phyloP scores from a whole-genome alignment of 2,113 vertebrate genomes.

The Anarrhichthys ocellatus region DNA sequence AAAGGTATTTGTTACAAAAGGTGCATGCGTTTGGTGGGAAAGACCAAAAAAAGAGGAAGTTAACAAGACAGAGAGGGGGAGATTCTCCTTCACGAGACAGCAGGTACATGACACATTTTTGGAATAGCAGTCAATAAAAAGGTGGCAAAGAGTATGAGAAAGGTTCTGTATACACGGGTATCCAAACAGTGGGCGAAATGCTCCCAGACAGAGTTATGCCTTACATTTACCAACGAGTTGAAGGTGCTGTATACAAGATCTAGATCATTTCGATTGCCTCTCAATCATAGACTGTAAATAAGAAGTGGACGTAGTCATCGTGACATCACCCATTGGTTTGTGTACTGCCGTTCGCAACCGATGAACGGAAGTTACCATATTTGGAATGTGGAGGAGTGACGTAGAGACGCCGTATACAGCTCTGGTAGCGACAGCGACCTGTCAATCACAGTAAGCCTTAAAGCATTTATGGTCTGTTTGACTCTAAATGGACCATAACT shows the following conservation, averaged over 20 bases:
- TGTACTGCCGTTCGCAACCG: no score
- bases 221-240: background rate
- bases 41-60: constrained; percentile 6
- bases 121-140: constrained; percentile 69
- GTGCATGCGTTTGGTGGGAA: constrained; percentile 30
- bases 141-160: constrained; percentile 70
- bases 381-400: no score
- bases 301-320: background rate
- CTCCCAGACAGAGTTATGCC: background rate
- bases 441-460: background rate
- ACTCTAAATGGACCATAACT: background rate
- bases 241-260: background rate
- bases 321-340: background rate
- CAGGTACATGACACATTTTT: constrained; percentile 74
- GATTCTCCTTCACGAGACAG: constrained; percentile 38
- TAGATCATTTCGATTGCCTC: background rate
- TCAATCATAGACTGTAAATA: background rate
- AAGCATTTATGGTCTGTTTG: background rate
- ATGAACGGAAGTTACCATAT: no score
- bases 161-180: constrained; percentile 29
- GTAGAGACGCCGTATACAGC: no score
- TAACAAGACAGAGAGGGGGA: constrained; percentile 23
- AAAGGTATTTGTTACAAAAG: background rate
- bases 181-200: constrained; percentile 11
- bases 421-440: background rate